phyloP scores from a whole-genome alignment of 1,140 invertebrate genomes.

The Gryon sp. region DNA sequence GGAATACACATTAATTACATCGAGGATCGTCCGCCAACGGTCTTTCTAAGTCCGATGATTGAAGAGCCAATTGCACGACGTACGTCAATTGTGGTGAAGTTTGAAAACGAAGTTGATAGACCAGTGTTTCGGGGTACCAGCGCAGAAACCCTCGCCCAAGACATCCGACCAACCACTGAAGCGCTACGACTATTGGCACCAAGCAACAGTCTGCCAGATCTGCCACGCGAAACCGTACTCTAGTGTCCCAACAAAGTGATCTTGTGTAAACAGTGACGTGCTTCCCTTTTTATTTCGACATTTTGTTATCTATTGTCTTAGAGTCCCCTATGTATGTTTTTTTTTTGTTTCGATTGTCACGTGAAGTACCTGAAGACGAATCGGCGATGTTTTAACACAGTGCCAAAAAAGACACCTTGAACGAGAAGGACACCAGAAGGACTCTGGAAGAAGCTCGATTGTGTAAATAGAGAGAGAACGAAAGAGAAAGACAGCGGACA shows the following conservation, averaged over 20 bases:
- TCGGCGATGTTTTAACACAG: conserved; percentile 7
- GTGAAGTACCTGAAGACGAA: conserved; percentile 26
- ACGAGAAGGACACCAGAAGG: too few species aligned
- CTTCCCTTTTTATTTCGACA: conserved; percentile 16
- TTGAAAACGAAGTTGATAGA: conserved; percentile 47
- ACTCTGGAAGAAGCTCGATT: not conserved
- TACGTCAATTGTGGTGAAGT: conserved; percentile 72
- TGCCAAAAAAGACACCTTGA: conserved; percentile 45
- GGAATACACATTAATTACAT: conserved; percentile 83
- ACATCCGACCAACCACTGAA: conserved; percentile 61
- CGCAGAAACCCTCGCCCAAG: conserved; percentile 73
- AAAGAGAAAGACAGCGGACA: too few species aligned
- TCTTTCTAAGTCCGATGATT: conserved; percentile 64
- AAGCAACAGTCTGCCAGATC: conserved; percentile 79
- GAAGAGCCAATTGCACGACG: conserved; percentile 70
- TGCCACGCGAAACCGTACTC: conserved; percentile 73
- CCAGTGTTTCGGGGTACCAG: conserved; percentile 71
- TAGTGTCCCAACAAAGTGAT: conserved; percentile 44
- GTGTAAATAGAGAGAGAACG: conserved; percentile 16
- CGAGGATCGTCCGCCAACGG: conserved; percentile 76
- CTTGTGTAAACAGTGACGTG: conserved; percentile 30
- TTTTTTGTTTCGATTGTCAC: conserved; percentile 1
- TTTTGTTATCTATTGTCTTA: too few species aligned
- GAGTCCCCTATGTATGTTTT: too few species aligned
- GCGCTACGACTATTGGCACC: conserved; percentile 74